Base-by-base conservation (phyloP, 1,140 invertebrate species). In the Mactra quadrangularis region DNA sequence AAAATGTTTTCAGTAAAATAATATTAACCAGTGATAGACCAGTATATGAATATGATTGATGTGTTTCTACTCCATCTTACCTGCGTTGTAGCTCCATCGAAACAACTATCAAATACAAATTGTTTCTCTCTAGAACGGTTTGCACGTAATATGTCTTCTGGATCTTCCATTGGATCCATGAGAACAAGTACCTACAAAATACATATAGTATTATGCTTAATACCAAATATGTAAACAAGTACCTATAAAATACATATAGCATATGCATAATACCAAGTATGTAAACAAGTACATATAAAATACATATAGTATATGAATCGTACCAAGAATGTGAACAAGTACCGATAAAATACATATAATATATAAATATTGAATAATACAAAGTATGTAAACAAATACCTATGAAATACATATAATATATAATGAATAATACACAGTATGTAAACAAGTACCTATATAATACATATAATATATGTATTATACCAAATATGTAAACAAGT, bases 41-140 rank as follows among this genome's bases (percentile, higher is more conserved):
- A n/a, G n/a, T n/a, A n/a, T n/a, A n/a, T n/a, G n/a, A n/a, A n/a
- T n/a, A n/a, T n/a, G n/a, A n/a, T n/a, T n/a, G n/a, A n/a, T n/a
- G n/a, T n/a, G n/a, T n/a, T n/a, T n/a, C n/a, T n/a, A n/a, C n/a
- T n/a, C n/a, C n/a, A n/a, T n/a, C 76, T 87, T 86, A 94, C 94
- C 91, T 95, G 94, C 25, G 91, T 89, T n/a, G 93, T 90, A 60
- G 83, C 87, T 0, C 92, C 92, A 85, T 94, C 94, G 90, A 98
- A 98, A 45, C 97, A 96, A 70, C 96, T 94, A 90, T 99, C 97
- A 91, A 97, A 99, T 0, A 96, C 95, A 93, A 97, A 98, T 89
- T 97, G 96, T 82, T 96, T 95, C 62, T 96, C 95, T 89, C 90
- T 89, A 27, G 94, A 95, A 70, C 95, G 92, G 91, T 96, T 96